Base-by-base conservation (phyloP, 2,888 invertebrate genomes). In the Cantharis lateralis region DNA sequence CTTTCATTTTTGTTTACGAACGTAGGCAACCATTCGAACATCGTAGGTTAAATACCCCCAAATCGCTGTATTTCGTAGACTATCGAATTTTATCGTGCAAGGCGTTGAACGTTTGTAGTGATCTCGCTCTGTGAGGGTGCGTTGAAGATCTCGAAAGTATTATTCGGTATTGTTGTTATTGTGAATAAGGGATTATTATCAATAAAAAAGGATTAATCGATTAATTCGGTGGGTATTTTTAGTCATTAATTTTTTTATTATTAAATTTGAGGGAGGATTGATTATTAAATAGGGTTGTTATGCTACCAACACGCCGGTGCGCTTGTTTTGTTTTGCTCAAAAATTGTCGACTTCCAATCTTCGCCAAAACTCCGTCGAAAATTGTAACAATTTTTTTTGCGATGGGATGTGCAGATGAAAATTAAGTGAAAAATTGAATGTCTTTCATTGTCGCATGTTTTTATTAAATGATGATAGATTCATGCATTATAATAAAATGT, bases 71-170 rank as follows among this genome's bases (percentile, higher is more conserved):
- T 28, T 62, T 70, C 74, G 74, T 28, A 7, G n/a, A 18, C 18
- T 24, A 16, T 74, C 74, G 74, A 26, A 24, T n/a, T 26, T 28
- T 62, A 26, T 74, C 74, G 74, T 18, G 11, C 48, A 62, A 74
- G 74, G 74, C 74, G 74, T 74, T 69, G 74, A 28, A 11, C 74
- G 74, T 74, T 73, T 68, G 64, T 72, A 68, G 64, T 74, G 66
- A 68, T 71, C 74, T 74, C 63, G 74, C 69, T 74, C 61, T 69
- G 69, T 70, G 74, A 62, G 74, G 68, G 69, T 74, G 32, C 62
- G 62, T 68, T 69, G 68, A 13, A 63, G 62, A 20, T 64, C 64
- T 66, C 10, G 11, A 20, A 66, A 66, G 15, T 20, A 66, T 20
- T 66, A 66, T 66, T 66, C 18, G 13, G 24, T 20, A n/a, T 63